Percentiles rank a stretch among this genome's conserved stretches.
phyloP scores from a whole-genome alignment of 2,113 vertebrate species.

The Aspidoscelis tigris region DNA sequence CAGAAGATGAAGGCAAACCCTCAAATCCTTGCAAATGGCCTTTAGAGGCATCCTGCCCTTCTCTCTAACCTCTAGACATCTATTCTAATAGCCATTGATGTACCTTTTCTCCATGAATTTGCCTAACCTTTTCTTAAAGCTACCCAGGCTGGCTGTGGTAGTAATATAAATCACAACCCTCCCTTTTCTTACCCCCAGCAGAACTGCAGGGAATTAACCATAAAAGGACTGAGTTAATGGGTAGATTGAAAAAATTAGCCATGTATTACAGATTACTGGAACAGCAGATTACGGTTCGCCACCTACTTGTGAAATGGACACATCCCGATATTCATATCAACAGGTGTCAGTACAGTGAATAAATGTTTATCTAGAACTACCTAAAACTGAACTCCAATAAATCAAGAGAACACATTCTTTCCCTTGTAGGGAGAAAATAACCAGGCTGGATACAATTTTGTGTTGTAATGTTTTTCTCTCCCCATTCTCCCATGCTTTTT shows the following conservation, averaged over 20 bases:
- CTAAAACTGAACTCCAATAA: too few relatives aligned
- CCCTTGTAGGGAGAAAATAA: neutral
- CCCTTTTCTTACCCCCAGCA: too few relatives aligned
- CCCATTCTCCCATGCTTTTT: neutral
- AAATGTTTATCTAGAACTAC: too few relatives aligned
- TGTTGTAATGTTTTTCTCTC: neutral
- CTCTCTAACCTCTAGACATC: too few relatives aligned
- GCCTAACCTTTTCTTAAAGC: too few relatives aligned
- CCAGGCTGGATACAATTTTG: neutral
- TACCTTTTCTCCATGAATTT: too few relatives aligned
- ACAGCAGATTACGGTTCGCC: neutral
- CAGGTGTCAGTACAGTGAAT: neutral
- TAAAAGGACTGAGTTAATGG: neutral
- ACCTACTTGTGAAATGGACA: accelerated
- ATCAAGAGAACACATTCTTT: neutral
- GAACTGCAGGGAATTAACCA: neutral
- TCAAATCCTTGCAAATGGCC: too few relatives aligned
- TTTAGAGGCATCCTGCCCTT: too few relatives aligned
- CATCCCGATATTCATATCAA: neutral
- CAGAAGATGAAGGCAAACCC: too few relatives aligned
- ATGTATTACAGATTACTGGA: accelerated
- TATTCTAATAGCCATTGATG: too few relatives aligned
- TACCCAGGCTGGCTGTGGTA: too few relatives aligned
- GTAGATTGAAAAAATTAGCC: accelerated
- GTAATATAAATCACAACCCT: too few relatives aligned